Evolutionary conservation across 1,140 invertebrate species (phyloP).

Genomic region (Drosophila obscura): DNA sequence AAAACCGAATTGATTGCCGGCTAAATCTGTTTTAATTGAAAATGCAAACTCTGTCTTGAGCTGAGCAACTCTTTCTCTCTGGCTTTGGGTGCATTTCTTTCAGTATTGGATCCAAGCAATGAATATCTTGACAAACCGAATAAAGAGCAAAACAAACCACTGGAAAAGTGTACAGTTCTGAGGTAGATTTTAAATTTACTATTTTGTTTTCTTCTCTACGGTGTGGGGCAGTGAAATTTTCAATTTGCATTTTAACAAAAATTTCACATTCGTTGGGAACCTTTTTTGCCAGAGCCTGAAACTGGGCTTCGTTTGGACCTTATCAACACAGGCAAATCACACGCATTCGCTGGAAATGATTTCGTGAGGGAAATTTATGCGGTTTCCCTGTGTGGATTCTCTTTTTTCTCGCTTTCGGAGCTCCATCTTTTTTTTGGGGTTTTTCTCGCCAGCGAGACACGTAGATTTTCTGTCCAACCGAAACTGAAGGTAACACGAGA

Average conservation of each 20-base stretch:
- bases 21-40: constrained; percentile 69
- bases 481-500: constrained; percentile 34
- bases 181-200: constrained; percentile 62
- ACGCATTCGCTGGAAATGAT: constrained; percentile 70
- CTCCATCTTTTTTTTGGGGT: constrained; percentile 13
- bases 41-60: constrained; percentile 48
- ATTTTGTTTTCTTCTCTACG: constrained; percentile 28
- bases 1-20: constrained; percentile 46
- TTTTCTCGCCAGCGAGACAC: constrained; percentile 27
- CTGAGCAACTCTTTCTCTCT: constrained; percentile 28
- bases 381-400: constrained; percentile 49
- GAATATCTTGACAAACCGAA: constrained; percentile 35
- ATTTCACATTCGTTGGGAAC: constrained; percentile 40
- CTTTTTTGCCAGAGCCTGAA: constrained; percentile 35
- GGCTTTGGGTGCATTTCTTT: constrained; percentile 16
- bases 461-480: constrained; percentile 48
- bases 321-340: constrained; percentile 69
- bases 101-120: not conserved
- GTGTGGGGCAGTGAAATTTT: constrained; percentile 47
- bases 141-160: constrained; percentile 11
- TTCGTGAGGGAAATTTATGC: constrained; percentile 66
- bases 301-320: constrained; percentile 43
- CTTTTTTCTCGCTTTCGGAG: constrained; percentile 16
- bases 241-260: constrained; percentile 75
- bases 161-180: constrained; percentile 19